Base-by-base conservation (phyloP, 2,797 vertebrate species). In the Sebastes cheni region DNA sequence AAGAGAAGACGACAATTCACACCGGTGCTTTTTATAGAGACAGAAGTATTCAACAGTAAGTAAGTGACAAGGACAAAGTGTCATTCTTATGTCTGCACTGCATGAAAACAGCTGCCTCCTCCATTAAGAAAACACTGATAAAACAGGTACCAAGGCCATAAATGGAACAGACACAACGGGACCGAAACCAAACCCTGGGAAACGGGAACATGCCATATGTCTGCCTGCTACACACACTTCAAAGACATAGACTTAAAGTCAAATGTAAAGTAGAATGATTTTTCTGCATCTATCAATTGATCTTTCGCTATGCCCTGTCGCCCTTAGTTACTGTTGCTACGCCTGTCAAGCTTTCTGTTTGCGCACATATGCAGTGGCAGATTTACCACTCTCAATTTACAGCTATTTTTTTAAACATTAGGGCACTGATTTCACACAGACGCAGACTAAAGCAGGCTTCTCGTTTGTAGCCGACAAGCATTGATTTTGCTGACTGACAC, bases 131-230 rank as follows among this genome's bases (percentile, higher is more conserved):
- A 56, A 72, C 61, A 82, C 16, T n/a, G 72, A 78, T 74, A 58
- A 25, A 81, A 67, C 1, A 55, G 64, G 42, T 29, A 70, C 8
- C 39, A 27, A 72, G 58, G 72, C 32, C 30, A 42, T 29, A 36
- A 36, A 78, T 54, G 67, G 65, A 70, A 68, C 39, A 70, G 10
- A 54, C 50, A 60, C 46, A 67, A 66, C 18, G 6, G 39, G 70
- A 77, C 67, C 50, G 56, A 59, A 80, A 72, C 13, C 30, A 67
- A 72, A 79, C 5, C 23, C 23, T 67, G 18, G 30, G 5, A 81
- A 56, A 75, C 29, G 2, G 72, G 60, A 67, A 58, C 11, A 36
- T 16, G 4, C 76, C 74, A 78, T 72, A 72, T 75, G 81, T 68
- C 59, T 66, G 61, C 50, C 20, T 36, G 52, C 30, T 23, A 20